Conservation (phyloP, 1,140 invertebrate genomes). For the Caenorhabditis brenneri region DNA sequence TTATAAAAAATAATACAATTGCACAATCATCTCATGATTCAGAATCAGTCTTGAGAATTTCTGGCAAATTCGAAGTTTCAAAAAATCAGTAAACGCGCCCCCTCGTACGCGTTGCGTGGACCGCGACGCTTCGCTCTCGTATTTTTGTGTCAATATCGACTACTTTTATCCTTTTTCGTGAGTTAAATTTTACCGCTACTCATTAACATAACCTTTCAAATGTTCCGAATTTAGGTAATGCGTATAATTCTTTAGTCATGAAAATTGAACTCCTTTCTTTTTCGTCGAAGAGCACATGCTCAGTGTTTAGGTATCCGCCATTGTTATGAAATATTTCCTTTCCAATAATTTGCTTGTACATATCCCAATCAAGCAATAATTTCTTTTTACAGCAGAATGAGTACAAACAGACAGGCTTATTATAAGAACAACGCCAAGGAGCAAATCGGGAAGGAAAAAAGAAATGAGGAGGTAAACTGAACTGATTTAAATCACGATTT, state of each 20-base stretch:
- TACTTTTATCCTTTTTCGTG: not conserved
- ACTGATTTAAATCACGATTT: not conserved
- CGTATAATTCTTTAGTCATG: no score
- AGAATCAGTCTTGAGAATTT: no score
- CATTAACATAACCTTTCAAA: no score
- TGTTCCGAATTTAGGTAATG: no score
- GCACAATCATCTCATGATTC: no score
- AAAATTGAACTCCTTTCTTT: no score
- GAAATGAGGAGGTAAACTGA: constrained; percentile 78
- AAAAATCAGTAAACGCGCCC: not conserved
- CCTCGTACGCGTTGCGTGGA: not conserved
- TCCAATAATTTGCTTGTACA: no score
- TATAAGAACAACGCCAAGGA: constrained; percentile 70
- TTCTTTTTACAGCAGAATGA: constrained; percentile 20
- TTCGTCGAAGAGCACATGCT: no score
- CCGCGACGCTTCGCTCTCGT: not conserved
- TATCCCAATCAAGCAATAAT: not conserved
- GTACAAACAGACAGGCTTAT: constrained; percentile 45
- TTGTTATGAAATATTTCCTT: not conserved
- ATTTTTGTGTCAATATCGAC: constrained; percentile 19
- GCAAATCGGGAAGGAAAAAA: constrained; percentile 69
- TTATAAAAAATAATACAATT: no score
- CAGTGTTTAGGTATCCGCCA: not conserved
- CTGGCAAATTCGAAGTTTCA: no score
- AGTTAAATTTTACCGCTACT: no score